A percentile compares a stretch with the other conserved stretches of the same genome.
These are phyloP conservation scores for Trissolcus brochymenae DNA, from an alignment of 2,888 invertebrate species.

Conservation along the genomic window DNA sequence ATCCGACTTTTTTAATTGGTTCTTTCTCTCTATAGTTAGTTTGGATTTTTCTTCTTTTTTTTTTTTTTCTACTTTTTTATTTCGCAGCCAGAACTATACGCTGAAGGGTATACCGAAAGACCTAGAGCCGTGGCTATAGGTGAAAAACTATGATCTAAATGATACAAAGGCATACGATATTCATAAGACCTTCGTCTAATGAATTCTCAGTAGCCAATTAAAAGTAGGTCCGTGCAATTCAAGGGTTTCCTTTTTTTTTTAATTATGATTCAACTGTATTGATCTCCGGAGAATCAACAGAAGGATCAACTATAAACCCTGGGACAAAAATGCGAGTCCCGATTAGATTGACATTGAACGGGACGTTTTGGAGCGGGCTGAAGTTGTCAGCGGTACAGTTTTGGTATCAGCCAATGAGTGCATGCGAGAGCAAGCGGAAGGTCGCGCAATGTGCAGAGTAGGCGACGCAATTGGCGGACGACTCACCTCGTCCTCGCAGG, in stretches of 20 bases:
- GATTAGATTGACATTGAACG: no score
- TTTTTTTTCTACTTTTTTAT: no score
- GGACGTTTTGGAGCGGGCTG: no score
- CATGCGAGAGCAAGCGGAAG: neutral
- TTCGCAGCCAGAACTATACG: neutral
- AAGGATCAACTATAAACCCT: no score
- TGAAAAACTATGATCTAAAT: constrained; percentile 11
- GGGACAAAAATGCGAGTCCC: no score
- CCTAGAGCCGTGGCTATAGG: constrained; percentile 22
- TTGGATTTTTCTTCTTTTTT: no score
- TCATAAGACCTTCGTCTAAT: constrained; percentile 33
- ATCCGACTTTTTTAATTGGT: no score
- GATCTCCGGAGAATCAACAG: no score
- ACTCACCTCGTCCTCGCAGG: constrained; percentile 94
- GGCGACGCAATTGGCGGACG: neutral
- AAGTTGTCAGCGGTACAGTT: neutral
- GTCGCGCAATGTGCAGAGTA: neutral
- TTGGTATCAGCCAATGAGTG: neutral
- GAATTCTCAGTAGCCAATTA: constrained; percentile 6
- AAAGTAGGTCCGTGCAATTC: neutral
- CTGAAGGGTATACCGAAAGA: constrained; percentile 16
- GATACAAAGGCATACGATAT: constrained; percentile 33
- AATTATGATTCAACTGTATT: no score
- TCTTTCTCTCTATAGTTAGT: no score
- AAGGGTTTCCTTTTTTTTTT: no score